A percentile compares a stretch with the other conserved stretches of the same genome.
phyloP scores from a whole-genome alignment of 2,113 vertebrate genomes.

The Tenrec ecaudatus region DNA sequence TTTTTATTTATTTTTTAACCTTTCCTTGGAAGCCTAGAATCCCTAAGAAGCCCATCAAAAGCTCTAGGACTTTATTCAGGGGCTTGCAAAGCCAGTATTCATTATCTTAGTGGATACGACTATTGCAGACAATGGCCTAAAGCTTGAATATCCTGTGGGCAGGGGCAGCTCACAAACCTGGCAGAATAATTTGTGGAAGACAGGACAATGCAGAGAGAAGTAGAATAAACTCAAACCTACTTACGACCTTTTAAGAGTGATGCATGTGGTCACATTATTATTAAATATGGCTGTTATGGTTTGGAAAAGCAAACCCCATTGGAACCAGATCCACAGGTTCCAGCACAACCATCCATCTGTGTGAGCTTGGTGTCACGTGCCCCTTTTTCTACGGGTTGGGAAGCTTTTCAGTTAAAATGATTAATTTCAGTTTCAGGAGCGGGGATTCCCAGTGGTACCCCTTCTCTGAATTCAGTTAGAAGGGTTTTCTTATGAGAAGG shows the following conservation, averaged over 20 bases:
- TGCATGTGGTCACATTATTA: conserved; percentile 18
- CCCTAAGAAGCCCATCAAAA: not conserved
- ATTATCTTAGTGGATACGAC: not conserved
- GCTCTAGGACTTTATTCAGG: conserved; percentile 3
- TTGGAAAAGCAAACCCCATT: conserved; percentile 38
- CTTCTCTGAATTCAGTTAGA: not conserved
- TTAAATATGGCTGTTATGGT: conserved; percentile 19
- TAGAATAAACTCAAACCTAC: not conserved
- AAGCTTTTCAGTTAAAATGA: not conserved
- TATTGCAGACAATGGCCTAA: not conserved
- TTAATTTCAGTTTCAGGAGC: not conserved
- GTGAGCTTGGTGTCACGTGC: not conserved
- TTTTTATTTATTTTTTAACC: not conserved
- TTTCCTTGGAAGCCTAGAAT: conserved; percentile 31
- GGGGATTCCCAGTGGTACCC: not conserved
- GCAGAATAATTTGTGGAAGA: not conserved
- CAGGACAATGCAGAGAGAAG: not conserved
- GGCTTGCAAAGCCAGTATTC: not conserved
- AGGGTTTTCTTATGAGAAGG: not conserved
- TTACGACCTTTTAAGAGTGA: conserved; percentile 4
- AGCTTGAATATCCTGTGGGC: not conserved
- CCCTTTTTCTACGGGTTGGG: not conserved
- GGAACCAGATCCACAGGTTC: not conserved
- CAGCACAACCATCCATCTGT: not conserved
- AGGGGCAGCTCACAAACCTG: not conserved